These are phyloP conservation scores for Eupithecia centaureata DNA, from an alignment of 2,888 invertebrate genomes.

Conservation along the genomic window DNA sequence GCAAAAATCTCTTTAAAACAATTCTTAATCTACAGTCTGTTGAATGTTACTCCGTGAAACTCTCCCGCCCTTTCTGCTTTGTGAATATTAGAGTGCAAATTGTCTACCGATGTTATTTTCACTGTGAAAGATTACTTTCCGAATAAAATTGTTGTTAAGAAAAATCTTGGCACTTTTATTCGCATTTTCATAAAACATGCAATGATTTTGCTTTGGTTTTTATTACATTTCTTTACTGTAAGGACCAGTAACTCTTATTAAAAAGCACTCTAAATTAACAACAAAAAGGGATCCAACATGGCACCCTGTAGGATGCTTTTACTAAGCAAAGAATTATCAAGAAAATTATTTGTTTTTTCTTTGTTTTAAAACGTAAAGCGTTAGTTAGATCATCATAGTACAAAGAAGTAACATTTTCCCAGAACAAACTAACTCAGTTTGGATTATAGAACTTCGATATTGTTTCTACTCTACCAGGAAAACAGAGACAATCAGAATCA, in stretches of 20 bases:
- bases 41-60: not conserved
- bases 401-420: not conserved
- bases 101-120: conserved; percentile 7
- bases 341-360: too few species aligned
- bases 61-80: conserved; percentile 15
- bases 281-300: conserved; percentile 7
- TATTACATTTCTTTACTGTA: not conserved
- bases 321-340: not conserved
- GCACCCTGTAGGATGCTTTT: conserved; percentile 17
- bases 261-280: not conserved
- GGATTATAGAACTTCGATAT: not conserved
- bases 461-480: not conserved
- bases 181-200: conserved; percentile 9
- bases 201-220: not conserved
- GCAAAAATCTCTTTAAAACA: not conserved
- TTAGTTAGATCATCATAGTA: too few species aligned
- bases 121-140: conserved; percentile 7
- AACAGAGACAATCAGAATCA: too few species aligned
- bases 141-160: conserved; percentile 5
- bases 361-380: not conserved
- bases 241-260: not conserved
- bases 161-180: conserved; percentile 3
- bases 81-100: conserved; percentile 12
- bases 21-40: not conserved
- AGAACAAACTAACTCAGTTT: not conserved